phyloP scores from a whole-genome alignment of 1,140 invertebrate genomes.

The Saxidomus purpurata region DNA sequence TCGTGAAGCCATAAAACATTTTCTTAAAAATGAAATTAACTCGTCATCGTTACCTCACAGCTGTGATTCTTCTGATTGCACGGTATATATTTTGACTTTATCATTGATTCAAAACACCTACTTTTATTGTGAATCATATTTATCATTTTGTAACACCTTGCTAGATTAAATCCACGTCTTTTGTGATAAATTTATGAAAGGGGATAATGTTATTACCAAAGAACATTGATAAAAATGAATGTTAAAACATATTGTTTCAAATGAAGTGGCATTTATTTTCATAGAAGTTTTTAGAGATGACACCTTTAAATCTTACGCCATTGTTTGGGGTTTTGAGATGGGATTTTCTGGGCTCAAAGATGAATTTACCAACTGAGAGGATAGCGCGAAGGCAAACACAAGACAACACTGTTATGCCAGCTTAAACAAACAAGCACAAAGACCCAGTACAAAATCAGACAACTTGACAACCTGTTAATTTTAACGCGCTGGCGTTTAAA shows the following conservation, averaged over 20 bases:
- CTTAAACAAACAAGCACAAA: background rate
- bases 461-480: too few relatives aligned
- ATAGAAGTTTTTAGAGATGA: background rate
- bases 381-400: background rate
- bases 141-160: conserved; percentile 2
- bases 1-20: too few relatives aligned
- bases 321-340: background rate
- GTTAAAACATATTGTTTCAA: conserved; percentile 31
- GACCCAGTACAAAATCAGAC: too few relatives aligned
- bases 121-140: background rate
- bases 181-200: conserved; percentile 39
- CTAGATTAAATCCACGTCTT: background rate
- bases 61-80: background rate
- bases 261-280: conserved; percentile 25
- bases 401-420: conserved; percentile 15
- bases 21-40: too few relatives aligned
- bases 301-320: background rate
- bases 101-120: background rate
- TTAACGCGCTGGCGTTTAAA: too few relatives aligned
- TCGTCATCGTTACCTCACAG: too few relatives aligned
- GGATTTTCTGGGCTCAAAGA: conserved; percentile 10
- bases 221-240: conserved; percentile 22
- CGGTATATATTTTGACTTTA: conserved; percentile 10
- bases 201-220: conserved; percentile 16
- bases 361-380: background rate